Conservation (phyloP, 1,140 invertebrate species). For the Neocloeon triangulifer region DNA sequence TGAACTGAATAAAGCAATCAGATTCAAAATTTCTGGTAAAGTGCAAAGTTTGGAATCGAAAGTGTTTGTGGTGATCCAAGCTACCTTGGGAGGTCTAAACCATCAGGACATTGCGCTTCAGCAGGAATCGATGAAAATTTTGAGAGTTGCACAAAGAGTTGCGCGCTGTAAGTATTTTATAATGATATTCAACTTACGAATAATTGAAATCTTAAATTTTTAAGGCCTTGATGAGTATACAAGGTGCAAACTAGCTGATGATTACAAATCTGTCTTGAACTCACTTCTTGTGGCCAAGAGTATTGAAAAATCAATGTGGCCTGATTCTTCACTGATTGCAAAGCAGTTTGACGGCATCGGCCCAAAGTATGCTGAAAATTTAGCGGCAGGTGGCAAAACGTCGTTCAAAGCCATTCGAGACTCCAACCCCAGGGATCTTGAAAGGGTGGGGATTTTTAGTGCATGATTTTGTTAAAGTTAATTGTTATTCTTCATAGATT, state of each 20-base stretch:
- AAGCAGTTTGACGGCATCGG: conserved; percentile 50
- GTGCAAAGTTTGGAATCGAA: not conserved
- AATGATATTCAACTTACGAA: not conserved
- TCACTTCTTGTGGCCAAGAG: conserved; percentile 38
- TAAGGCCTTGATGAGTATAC: conserved; percentile 20
- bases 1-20: not conserved
- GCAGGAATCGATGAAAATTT: conserved; percentile 44
- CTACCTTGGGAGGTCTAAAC: conserved; percentile 38
- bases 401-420: conserved; percentile 36
- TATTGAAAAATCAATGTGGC: conserved; percentile 42
- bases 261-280: conserved; percentile 24
- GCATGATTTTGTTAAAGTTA: too few relatives aligned
- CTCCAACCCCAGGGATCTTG: conserved; percentile 45
- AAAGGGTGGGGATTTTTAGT: conserved; percentile 29
- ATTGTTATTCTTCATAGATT: too few relatives aligned
- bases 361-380: conserved; percentile 29
- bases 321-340: conserved; percentile 43
- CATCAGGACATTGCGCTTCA: conserved; percentile 38
- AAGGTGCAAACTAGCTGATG: conserved; percentile 9
- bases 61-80: conserved; percentile 27
- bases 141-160: conserved; percentile 37
- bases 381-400: conserved; percentile 39
- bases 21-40: not conserved
- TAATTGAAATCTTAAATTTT: conserved; percentile 4
- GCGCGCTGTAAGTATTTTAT: conserved; percentile 42